Evolutionary conservation across 1,140 invertebrate species (phyloP), one percentile per base, ranked within the genome.

Genomic region (Nomia melanderi): DNA sequence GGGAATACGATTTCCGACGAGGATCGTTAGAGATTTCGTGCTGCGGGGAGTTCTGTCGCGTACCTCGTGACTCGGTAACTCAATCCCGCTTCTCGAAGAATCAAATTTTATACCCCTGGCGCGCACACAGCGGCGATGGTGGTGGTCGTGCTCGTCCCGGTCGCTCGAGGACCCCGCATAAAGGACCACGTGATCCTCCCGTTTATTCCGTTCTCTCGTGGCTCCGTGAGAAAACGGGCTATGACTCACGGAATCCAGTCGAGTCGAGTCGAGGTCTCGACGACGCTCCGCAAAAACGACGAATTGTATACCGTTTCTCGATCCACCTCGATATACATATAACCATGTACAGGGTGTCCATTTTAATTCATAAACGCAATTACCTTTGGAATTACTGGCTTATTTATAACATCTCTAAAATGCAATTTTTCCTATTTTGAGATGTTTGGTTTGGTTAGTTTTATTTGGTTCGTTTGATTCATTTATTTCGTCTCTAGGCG

Each of bases 61-160:
- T 39, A 20, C 23, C 25, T 59, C 29, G 29, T 36, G 25, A 67
- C 39, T 76, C 23, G 0, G 64, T 50, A 69, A 69, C 31, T 36
- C 54, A 59, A 69, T 69, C 31, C 1, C 1, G 23, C n/a, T 33
- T 25, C 39, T 69, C 7, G 33, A 69, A 60, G 54, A 76, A 59
- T 69, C 64, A 69, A 76, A 76, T 67, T 69, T 76, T 69, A 36
- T 69, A 76, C 65, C 29, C 20, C 62, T 39, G 9, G 33, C 47
- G 47, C 65, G 36, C 8, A 50, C 44, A n/a, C 47, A n/a, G n/a
- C 20, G 47, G 33, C 41, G 36, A n/a, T n/a, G n/a, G n/a, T n/a
- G n/a, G 41, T 57, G 39, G 39, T 67, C 54, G 54, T n/a, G 41
- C 20, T 66, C 50, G 36, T 56, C 71, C 64, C 25, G n/a, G 20